A percentile compares a stretch with the other conserved stretches of the same genome.
These are phyloP conservation scores for Plecotus auritus DNA, from an alignment of 2,113 vertebrate genomes.

Conservation along the genomic window DNA sequence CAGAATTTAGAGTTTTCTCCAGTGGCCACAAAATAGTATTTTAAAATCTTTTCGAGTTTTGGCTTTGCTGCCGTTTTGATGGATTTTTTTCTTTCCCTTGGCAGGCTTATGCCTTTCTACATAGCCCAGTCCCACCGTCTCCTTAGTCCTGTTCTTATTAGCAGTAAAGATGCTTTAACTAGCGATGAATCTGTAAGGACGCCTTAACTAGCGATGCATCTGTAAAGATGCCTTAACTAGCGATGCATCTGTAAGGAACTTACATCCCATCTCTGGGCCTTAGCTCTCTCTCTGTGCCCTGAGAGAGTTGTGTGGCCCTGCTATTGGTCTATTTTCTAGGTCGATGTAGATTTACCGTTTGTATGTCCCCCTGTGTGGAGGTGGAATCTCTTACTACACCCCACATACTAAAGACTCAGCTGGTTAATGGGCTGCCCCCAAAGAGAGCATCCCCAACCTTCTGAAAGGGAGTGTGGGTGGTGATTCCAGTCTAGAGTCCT, in stretches of 20 bases:
- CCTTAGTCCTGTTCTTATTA: neutral
- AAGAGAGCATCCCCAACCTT: neutral
- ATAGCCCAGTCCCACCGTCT: neutral
- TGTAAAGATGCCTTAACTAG: neutral
- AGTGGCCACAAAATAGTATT: conserved; percentile 28
- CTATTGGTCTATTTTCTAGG: neutral
- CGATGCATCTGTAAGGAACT: neutral
- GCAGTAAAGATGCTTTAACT: neutral
- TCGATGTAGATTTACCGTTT: neutral
- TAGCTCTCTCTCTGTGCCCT: neutral
- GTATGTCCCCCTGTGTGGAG: neutral
- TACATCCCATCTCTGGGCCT: neutral
- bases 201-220: neutral
- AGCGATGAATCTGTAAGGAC: too few species aligned
- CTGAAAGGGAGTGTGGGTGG: neutral
- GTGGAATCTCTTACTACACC: neutral
- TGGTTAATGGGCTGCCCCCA: neutral
- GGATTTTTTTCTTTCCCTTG: neutral
- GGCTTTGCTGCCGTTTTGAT: neutral
- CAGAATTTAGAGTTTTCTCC: conserved; percentile 48
- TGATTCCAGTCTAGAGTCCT: neutral
- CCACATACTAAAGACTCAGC: neutral
- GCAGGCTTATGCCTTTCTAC: neutral
- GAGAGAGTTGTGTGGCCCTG: neutral
- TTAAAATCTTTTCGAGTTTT: conserved; percentile 30